Percentiles rank a stretch among this genome's conserved stretches.
phyloP scores from a whole-genome alignment of 2,797 vertebrate species.

The Hafferia zeledoni region DNA sequence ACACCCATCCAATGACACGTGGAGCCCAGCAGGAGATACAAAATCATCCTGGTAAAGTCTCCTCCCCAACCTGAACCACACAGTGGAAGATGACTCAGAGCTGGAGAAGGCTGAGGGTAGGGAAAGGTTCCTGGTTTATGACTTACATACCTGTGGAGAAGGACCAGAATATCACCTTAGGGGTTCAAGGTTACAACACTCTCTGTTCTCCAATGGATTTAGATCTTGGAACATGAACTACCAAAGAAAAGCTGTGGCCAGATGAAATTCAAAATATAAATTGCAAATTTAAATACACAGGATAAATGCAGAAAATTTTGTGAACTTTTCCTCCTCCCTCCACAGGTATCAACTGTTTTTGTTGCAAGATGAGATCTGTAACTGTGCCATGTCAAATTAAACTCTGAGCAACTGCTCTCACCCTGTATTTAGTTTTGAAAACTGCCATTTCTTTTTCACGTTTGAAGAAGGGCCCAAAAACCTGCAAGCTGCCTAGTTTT shows the following conservation, averaged over 20 bases:
- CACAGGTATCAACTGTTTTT: background rate
- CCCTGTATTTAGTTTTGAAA: background rate
- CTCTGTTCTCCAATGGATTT: background rate
- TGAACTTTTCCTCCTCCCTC: background rate
- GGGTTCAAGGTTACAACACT: background rate
- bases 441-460: background rate
- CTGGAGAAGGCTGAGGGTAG: background rate
- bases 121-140: background rate
- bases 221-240: background rate
- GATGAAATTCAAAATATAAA: background rate
- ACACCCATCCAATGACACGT: accelerated
- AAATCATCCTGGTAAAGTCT: background rate
- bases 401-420: background rate
- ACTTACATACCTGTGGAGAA: background rate
- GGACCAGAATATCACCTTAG: background rate
- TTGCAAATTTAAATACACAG: background rate
- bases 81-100: background rate
- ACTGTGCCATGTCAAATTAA: background rate
- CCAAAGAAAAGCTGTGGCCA: background rate
- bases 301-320: background rate
- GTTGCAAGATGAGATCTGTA: background rate
- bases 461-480: background rate
- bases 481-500: background rate
- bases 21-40: background rate
- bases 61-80: background rate